phyloP scores from a whole-genome alignment of 2,888 invertebrate species.

The Frankliniella intonsa region DNA sequence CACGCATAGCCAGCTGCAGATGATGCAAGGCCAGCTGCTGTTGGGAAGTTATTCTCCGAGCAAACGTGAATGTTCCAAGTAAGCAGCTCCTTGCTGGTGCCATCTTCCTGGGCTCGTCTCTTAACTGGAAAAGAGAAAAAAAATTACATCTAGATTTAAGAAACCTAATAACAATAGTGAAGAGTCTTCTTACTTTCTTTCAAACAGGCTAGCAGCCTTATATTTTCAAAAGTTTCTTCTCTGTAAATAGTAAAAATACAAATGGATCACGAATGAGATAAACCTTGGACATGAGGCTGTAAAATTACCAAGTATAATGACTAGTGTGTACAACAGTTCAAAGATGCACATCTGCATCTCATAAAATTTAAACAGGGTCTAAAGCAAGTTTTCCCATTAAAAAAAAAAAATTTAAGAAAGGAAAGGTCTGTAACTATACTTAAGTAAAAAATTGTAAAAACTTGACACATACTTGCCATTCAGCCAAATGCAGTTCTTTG shows the following conservation, averaged over 20 bases:
- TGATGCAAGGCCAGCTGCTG: conserved; percentile 95
- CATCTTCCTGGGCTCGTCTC: conserved; percentile 47
- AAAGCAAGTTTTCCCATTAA: not conserved
- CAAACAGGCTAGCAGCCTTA: conserved; percentile 71
- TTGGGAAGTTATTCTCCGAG: conserved; percentile 96
- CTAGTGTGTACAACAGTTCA: not conserved
- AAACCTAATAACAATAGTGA: not conserved
- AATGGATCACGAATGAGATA: not conserved
- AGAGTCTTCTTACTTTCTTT: conserved; percentile 57
- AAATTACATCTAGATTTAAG: not conserved
- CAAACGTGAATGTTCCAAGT: conserved; percentile 67
- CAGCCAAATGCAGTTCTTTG: conserved; percentile 77
- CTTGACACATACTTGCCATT: conserved; percentile 61
- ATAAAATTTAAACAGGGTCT: not conserved
- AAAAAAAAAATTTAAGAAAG: conserved; percentile 1
- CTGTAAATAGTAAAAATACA: conserved; percentile 44
- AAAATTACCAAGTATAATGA: conserved; percentile 25
- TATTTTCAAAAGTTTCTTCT: conserved; percentile 67
- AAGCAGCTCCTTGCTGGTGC: conserved; percentile 48
- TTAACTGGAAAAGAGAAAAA: conserved; percentile 47
- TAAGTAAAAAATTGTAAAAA: not conserved
- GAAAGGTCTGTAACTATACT: not conserved
- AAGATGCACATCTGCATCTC: conserved; percentile 27
- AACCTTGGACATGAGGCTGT: not conserved
- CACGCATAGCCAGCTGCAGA: conserved; percentile 98